Conservation (phyloP, 2,797 vertebrate genomes). For the Peromyscus nudipes region DNA sequence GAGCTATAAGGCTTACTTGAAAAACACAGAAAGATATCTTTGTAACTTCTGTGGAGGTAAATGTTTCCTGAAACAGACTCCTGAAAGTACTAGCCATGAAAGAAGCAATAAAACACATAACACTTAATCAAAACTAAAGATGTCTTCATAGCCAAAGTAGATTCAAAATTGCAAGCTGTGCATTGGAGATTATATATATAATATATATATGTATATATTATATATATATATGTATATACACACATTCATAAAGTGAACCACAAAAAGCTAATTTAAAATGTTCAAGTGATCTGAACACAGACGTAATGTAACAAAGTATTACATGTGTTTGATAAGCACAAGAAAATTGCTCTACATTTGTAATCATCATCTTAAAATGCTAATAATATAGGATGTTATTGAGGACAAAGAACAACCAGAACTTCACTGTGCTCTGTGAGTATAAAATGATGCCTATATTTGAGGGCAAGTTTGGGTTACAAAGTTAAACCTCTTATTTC, state of each 20-base stretch:
- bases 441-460: not conserved
- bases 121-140: slow-evolving; percentile 38
- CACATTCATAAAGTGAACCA: not conserved
- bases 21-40: not conserved
- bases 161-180: not conserved
- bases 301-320: not conserved
- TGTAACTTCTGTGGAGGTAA: not conserved
- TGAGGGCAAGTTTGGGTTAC: not conserved
- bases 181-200: not conserved
- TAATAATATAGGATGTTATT: not conserved
- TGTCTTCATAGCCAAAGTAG: not conserved
- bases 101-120: not conserved
- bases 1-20: not conserved
- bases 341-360: not conserved
- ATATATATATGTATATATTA: too few species aligned
- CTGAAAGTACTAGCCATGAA: not conserved
- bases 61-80: not conserved
- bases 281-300: not conserved
- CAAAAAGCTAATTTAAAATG: not conserved
- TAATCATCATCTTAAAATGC: not conserved
- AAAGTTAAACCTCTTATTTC: not conserved
- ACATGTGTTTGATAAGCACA: not conserved
- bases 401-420: not conserved
- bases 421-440: not conserved
- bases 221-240: not conserved